Evolutionary conservation across 2,797 vertebrate genomes (phyloP).

Genomic region (Poecilia picta): DNA sequence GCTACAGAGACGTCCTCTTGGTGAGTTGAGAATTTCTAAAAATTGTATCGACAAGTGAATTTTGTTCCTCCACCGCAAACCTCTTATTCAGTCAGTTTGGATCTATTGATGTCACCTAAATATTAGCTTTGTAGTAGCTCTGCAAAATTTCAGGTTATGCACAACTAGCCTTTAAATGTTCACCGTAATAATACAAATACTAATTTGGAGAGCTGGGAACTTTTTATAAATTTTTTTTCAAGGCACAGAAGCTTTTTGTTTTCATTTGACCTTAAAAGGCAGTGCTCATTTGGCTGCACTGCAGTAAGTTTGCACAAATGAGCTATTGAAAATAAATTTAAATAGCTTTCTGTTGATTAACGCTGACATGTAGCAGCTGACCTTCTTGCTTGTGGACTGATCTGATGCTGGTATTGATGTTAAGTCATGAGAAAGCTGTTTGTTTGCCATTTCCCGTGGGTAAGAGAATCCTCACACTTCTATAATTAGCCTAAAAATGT

Average conservation of each 20-base stretch:
- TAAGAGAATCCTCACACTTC: background rate
- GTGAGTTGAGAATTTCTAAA: conserved; percentile 69
- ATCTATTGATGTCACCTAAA: background rate
- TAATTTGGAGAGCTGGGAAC: background rate
- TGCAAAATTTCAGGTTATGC: background rate
- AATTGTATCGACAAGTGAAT: background rate
- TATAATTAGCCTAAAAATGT: conserved; percentile 5
- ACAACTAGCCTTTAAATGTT: background rate
- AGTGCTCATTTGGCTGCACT: background rate
- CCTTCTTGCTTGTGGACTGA: background rate
- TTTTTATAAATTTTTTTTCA: background rate
- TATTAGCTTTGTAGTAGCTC: background rate
- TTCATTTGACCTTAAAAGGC: background rate
- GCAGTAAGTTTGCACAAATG: background rate
- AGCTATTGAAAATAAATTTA: background rate
- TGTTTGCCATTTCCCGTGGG: background rate
- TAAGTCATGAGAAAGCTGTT: background rate
- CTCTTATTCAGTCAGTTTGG: background rate
- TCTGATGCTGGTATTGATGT: background rate
- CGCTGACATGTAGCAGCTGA: background rate
- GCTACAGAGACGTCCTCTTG: conserved; percentile 89
- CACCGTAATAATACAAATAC: background rate
- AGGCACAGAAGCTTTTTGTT: background rate
- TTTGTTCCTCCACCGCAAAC: background rate
- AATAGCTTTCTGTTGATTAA: background rate